These are phyloP conservation scores for Struthio camelus DNA, from an alignment of 2,113 vertebrate genomes.

Conservation along the genomic window DNA sequence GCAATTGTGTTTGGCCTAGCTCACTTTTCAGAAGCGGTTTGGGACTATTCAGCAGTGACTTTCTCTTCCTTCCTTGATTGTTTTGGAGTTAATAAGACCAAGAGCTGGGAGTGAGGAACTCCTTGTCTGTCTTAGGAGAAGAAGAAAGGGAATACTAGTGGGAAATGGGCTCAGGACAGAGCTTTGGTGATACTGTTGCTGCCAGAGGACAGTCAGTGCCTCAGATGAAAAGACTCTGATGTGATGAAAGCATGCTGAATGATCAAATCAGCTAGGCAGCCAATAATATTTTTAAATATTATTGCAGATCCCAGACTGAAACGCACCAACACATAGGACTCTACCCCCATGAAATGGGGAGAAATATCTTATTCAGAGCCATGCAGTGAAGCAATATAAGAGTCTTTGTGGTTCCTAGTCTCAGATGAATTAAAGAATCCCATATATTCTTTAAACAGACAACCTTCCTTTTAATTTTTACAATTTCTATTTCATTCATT, in stretches of 20 bases:
- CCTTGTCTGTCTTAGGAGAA: background rate
- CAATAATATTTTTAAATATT: background rate
- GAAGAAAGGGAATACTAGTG: background rate
- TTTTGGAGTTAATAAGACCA: background rate
- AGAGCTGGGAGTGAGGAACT: background rate
- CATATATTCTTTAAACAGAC: background rate
- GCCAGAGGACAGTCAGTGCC: background rate
- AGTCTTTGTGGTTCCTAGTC: background rate
- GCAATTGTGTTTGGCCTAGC: background rate
- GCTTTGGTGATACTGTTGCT: background rate
- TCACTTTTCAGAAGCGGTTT: background rate
- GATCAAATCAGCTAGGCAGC: background rate
- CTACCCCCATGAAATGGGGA: background rate
- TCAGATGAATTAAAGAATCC: background rate
- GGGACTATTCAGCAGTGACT: background rate
- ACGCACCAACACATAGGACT: background rate
- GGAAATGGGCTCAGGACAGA: background rate
- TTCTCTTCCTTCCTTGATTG: background rate
- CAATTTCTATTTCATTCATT: background rate
- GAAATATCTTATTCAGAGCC: background rate
- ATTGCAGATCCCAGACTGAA: background rate
- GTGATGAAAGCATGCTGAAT: background rate
- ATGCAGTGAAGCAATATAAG: background rate
- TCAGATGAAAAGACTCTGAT: background rate
- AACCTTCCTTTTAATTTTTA: background rate